Conservation (phyloP, 2,888 invertebrate species). For the Troglohyphantes excavatus region DNA sequence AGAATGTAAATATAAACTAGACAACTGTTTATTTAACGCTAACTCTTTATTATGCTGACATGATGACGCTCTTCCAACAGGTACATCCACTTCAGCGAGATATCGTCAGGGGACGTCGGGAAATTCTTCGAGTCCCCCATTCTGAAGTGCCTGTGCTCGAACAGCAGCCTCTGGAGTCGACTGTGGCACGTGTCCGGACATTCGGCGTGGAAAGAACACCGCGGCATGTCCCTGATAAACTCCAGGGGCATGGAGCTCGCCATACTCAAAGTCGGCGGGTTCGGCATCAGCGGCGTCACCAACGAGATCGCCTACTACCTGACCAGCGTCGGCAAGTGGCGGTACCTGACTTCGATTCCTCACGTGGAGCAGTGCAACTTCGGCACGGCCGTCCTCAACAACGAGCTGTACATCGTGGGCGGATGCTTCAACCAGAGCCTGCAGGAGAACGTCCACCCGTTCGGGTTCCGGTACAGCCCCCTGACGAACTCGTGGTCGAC, state of each 20-base stretch:
- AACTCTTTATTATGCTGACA: no score
- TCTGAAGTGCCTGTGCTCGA: conserved; percentile 73
- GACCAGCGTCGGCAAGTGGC: conserved; percentile 86
- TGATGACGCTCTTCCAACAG: no score
- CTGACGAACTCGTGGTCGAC: conserved; percentile 87
- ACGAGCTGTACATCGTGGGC: conserved; percentile 88
- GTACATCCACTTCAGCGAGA: conserved; percentile 84
- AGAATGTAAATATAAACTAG: no score
- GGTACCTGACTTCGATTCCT: conserved; percentile 87
- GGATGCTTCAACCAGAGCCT: conserved; percentile 86
- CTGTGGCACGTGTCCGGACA: conserved; percentile 61
- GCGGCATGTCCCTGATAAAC: conserved; percentile 84
- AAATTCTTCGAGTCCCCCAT: conserved; percentile 76
- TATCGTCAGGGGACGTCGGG: conserved; percentile 81
- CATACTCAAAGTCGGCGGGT: conserved; percentile 88
- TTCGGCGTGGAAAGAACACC: conserved; percentile 77
- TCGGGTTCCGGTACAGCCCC: conserved; percentile 87
- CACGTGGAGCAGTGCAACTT: conserved; percentile 89
- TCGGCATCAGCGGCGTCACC: conserved; percentile 87
- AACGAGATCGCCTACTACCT: conserved; percentile 88
- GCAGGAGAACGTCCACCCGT: conserved; percentile 88
- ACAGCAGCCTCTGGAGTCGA: conserved; percentile 59
- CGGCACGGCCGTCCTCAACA: conserved; percentile 87
- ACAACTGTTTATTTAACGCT: no score
- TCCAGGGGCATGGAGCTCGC: conserved; percentile 88